Percentiles rank a stretch among this genome's conserved stretches.
Evolutionary conservation across 2,888 invertebrate genomes (phyloP).

Genomic region (Asteroscopus sphinx): DNA sequence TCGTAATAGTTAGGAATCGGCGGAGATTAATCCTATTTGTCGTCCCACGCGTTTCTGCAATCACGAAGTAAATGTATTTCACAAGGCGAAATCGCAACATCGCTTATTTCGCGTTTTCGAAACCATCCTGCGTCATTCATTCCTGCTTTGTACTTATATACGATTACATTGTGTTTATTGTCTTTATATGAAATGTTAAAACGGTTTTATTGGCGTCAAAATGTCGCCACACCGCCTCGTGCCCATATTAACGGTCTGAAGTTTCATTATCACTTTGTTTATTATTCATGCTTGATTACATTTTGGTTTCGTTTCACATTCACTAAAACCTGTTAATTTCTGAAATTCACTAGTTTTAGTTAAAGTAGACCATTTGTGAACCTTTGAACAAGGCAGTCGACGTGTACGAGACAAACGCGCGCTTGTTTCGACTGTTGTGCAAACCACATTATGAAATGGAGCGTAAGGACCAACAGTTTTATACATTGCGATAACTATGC

Average conservation of each 20-base stretch:
- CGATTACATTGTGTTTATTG: slow-evolving; percentile 64
- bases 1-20: slow-evolving; percentile 72
- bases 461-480: slow-evolving; percentile 77
- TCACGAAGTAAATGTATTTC: slow-evolving; percentile 84
- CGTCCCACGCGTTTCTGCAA: slow-evolving; percentile 88
- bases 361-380: slow-evolving; percentile 13
- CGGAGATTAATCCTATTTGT: slow-evolving; percentile 85
- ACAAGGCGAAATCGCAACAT: slow-evolving; percentile 87
- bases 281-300: slow-evolving; percentile 38
- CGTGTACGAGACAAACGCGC: slow-evolving; percentile 70
- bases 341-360: slow-evolving; percentile 19
- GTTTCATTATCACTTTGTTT: slow-evolving; percentile 44
- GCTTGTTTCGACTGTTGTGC: slow-evolving; percentile 77
- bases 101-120: slow-evolving; percentile 89
- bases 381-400: slow-evolving; percentile 54
- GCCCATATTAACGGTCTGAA: slow-evolving; percentile 23
- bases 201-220: slow-evolving; percentile 56
- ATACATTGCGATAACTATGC: slow-evolving; percentile 73
- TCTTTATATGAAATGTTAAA: slow-evolving; percentile 61
- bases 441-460: slow-evolving; percentile 84
- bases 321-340: slow-evolving; percentile 18
- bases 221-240: slow-evolving; percentile 41
- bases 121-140: slow-evolving; percentile 87
- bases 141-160: slow-evolving; percentile 76
- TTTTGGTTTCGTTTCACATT: slow-evolving; percentile 23